Conservation (phyloP, 2,797 vertebrate species). For the Lacerta agilis region DNA sequence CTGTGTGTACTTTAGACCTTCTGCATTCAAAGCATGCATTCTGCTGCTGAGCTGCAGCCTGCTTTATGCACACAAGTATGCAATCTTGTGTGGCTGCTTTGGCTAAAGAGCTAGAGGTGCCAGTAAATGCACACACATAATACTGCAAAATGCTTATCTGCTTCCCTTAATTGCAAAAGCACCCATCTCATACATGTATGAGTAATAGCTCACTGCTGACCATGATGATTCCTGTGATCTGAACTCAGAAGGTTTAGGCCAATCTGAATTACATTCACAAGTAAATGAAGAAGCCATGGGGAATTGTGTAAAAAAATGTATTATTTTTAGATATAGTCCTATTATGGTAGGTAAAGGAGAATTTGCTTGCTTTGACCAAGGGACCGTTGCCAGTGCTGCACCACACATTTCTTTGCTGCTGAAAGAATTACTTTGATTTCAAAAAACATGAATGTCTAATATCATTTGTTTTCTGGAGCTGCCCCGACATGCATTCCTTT, state of each 20-base stretch:
- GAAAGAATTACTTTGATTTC: not conserved
- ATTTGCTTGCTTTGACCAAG: not conserved
- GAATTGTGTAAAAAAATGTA: not conserved
- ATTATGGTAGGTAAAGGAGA: not conserved
- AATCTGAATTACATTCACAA: slow-evolving; percentile 21
- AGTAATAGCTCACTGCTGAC: not conserved
- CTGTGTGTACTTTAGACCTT: not conserved
- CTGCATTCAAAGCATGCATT: not conserved
- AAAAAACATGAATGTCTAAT: not conserved
- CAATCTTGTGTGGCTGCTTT: not conserved
- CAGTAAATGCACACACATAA: not conserved
- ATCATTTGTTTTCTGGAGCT: not conserved
- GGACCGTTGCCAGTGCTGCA: not conserved
- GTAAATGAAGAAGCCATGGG: not conserved
- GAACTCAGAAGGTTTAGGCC: slow-evolving; percentile 11
- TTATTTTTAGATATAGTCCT: not conserved
- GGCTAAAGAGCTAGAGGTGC: not conserved
- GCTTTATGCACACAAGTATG: not conserved
- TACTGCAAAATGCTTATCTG: not conserved
- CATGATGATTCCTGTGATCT: not conserved
- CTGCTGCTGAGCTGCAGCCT: too few relatives aligned
- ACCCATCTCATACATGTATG: slow-evolving; percentile 10
- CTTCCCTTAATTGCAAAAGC: slow-evolving; percentile 4
- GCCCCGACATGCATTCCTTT: not conserved
- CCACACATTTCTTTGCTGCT: not conserved